Percentiles rank a stretch among this genome's conserved stretches.
phyloP scores from a whole-genome alignment of 2,113 vertebrate genomes.

The Serinus canaria region DNA sequence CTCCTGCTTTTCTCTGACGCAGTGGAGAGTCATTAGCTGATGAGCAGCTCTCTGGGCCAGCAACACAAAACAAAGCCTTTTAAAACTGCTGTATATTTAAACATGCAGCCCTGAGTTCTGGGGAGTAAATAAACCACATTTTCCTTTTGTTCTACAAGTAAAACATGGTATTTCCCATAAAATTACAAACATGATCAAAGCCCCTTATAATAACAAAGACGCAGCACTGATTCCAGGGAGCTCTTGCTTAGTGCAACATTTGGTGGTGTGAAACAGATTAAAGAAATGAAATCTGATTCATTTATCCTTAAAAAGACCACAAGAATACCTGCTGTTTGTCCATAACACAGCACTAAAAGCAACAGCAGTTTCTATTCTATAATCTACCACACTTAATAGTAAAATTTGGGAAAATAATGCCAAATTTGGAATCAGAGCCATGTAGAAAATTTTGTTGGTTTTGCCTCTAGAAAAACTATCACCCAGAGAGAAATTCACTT shows the following conservation, averaged over 20 bases:
- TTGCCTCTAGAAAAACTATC: background rate
- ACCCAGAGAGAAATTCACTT: background rate
- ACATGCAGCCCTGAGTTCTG: fast-evolving
- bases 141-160: background rate
- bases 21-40: background rate
- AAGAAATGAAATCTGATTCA: background rate
- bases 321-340: background rate
- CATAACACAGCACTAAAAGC: background rate
- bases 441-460: background rate
- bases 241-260: background rate
- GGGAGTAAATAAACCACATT: background rate
- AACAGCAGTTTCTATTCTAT: background rate
- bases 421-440: background rate
- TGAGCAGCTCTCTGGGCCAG: background rate
- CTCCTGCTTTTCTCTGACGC: background rate
- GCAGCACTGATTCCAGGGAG: background rate
- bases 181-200: background rate
- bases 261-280: background rate
- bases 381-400: background rate
- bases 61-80: background rate
- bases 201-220: background rate
- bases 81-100: background rate
- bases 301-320: background rate
- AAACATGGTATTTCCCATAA: background rate
- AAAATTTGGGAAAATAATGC: background rate